Conservation (phyloP, 2,113 vertebrate species). For the Python bivittatus region DNA sequence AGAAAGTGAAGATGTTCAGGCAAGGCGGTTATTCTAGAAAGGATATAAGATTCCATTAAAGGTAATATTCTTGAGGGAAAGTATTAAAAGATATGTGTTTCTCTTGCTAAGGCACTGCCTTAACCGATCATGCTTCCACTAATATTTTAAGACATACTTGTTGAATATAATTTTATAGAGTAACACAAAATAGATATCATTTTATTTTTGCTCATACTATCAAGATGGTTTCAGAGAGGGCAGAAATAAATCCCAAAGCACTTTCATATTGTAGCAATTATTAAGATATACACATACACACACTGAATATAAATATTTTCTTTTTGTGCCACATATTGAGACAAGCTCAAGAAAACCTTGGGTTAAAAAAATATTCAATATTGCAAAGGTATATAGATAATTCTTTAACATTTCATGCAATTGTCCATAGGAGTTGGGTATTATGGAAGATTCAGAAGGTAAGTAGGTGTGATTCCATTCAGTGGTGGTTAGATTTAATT, state of each 20-base stretch:
- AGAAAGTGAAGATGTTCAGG: not conserved
- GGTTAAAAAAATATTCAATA: slow-evolving; percentile 37
- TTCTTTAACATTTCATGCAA: not conserved
- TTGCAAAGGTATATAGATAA: not conserved
- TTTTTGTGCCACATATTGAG: slow-evolving; percentile 14
- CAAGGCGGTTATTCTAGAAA: not conserved
- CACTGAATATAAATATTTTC: slow-evolving; percentile 11
- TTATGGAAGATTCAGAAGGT: not conserved
- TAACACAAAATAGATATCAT: slow-evolving; percentile 49
- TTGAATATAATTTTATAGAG: slow-evolving; percentile 58
- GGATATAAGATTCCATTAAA: slow-evolving; percentile 46
- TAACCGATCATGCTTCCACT: slow-evolving; percentile 59
- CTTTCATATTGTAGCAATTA: slow-evolving; percentile 31
- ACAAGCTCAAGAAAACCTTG: slow-evolving; percentile 14
- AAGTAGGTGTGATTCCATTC: not conserved
- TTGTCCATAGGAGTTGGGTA: not conserved
- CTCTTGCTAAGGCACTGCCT: slow-evolving; percentile 36
- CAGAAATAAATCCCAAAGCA: slow-evolving; percentile 58
- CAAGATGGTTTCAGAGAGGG: slow-evolving; percentile 21
- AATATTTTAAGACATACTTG: slow-evolving; percentile 56
- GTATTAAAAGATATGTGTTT: slow-evolving; percentile 47
- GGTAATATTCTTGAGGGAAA: slow-evolving; percentile 48
- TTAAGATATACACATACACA: slow-evolving; percentile 41
- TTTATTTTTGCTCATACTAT: slow-evolving; percentile 59
- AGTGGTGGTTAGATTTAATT: not conserved